Evolutionary conservation across 2,888 invertebrate species (phyloP), one percentile per base, ranked within the genome.

Genomic region (Rhamphomyia laevipes): DNA sequence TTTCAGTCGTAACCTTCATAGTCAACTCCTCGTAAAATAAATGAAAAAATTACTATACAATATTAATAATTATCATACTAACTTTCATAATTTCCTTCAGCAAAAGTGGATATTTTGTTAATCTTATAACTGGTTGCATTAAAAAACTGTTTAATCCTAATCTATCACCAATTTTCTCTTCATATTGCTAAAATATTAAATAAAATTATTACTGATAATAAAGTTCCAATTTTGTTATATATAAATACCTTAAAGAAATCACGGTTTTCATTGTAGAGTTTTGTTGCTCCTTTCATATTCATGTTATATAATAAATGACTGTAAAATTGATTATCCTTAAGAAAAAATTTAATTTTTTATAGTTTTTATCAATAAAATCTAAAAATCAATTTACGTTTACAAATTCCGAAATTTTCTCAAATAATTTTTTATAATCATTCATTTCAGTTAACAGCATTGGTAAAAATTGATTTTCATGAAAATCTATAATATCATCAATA

Each of bases 401-500:
- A 49, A 63, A 65, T 31, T 58, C 58, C 23, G 61, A 59, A 51
- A 70, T 70, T 33, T 67, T 64, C 51, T 67, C 64, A 43, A 68
- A 68, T 38, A 70, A 55, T 17, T 58, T 56, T 43, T 63, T 66
- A 1, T 70, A 54, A 55, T 70, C 64, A 9, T 63, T 60, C 16
- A 58, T 59, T 57, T 69, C 66, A 10, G 62, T 55, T 2, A 57
- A 57, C 35, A 70, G 23, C 65, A 67, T 67, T 30, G 70, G 70
- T 47, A 69, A 49, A 53, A 71, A 68, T 50, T 67, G 66, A 51
- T 65, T 62, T 12, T 64, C 59, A 70, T 95, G 94, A 68, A 95
- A 95, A 68, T 90, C 85, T 68, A 84, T 86, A 61, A 95, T 91
- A 67, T 90, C 88, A 66, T 93, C 92, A 46, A 94, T 83, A 68